These are phyloP conservation scores for Istiophorus platypterus DNA, from an alignment of 2,113 vertebrate species.

Conservation along the genomic window DNA sequence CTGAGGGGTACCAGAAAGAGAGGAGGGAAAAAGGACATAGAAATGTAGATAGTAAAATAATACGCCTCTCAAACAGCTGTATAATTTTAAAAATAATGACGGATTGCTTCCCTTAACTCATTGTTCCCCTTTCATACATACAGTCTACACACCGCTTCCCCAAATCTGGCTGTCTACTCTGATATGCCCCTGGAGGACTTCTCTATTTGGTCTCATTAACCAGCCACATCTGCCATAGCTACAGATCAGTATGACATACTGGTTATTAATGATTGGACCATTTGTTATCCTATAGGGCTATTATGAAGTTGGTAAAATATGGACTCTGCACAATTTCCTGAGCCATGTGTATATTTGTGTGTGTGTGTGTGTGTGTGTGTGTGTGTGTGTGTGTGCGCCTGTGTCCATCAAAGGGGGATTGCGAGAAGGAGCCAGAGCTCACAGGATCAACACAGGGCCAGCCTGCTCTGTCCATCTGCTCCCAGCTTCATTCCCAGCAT, in stretches of 20 bases:
- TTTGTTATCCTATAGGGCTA: slow-evolving; percentile 61
- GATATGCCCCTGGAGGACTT: slow-evolving; percentile 34
- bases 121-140: not conserved
- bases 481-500: slow-evolving; percentile 78
- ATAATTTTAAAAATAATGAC: slow-evolving; percentile 46
- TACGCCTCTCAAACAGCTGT: slow-evolving; percentile 19
- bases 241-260: slow-evolving; percentile 42
- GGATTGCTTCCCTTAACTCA: not conserved
- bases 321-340: slow-evolving; percentile 23
- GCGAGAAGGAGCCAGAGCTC: slow-evolving; percentile 74
- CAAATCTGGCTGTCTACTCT: slow-evolving; percentile 8
- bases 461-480: slow-evolving; percentile 83
- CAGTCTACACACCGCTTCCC: not conserved
- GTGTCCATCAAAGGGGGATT: slow-evolving; percentile 69
- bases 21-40: slow-evolving; percentile 25
- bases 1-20: slow-evolving; percentile 39
- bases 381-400: slow-evolving; percentile 1
- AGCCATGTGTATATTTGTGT: slow-evolving; percentile 34
- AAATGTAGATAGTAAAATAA: slow-evolving; percentile 42
- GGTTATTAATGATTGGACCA: slow-evolving; percentile 65
- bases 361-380: slow-evolving; percentile 36
- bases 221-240: slow-evolving; percentile 62
- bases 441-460: slow-evolving; percentile 75
- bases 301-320: slow-evolving; percentile 56
- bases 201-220: slow-evolving; percentile 63